Percentiles rank a stretch among this genome's conserved stretches.
Conservation (phyloP, 2,888 invertebrate genomes). For the Cataglyphis cursor region DNA sequence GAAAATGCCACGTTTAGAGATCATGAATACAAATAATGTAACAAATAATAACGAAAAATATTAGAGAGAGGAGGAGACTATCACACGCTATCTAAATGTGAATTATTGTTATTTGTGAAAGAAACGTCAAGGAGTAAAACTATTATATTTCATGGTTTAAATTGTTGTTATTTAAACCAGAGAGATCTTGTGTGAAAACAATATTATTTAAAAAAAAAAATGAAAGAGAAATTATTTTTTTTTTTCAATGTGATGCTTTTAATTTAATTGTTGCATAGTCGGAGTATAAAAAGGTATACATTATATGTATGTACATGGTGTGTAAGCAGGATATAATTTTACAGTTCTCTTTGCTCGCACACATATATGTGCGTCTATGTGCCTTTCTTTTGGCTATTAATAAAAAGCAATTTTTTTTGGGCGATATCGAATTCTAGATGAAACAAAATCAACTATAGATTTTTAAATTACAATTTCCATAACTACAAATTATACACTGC, state of each 20-base stretch:
- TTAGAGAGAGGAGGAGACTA: slow-evolving; percentile 40
- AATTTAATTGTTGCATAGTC: slow-evolving; percentile 55
- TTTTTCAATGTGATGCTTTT: slow-evolving; percentile 34
- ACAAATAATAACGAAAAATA: slow-evolving; percentile 28
- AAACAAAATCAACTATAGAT: slow-evolving; percentile 59
- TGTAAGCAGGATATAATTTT: slow-evolving; percentile 56
- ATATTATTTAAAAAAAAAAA: slow-evolving; percentile 4
- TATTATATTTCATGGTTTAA: slow-evolving; percentile 30
- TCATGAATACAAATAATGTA: slow-evolving; percentile 49
- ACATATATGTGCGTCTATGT: slow-evolving; percentile 62
- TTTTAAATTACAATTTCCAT: slow-evolving; percentile 6
- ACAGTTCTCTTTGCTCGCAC: slow-evolving; percentile 41
- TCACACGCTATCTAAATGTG: slow-evolving; percentile 69
- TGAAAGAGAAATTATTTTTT: not conserved
- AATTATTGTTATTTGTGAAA: slow-evolving; percentile 71
- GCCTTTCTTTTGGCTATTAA: slow-evolving; percentile 68
- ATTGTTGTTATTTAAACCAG: slow-evolving; percentile 8
- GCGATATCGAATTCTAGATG: slow-evolving; percentile 9
- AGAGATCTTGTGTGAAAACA: not conserved
- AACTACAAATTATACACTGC: slow-evolving; percentile 53
- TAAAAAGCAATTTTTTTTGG: slow-evolving; percentile 61
- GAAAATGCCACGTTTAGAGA: slow-evolving; percentile 61
- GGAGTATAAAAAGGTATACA: not conserved
- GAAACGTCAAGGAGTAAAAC: slow-evolving; percentile 35
- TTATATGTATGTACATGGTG: slow-evolving; percentile 25